Evolutionary conservation across 64 coral and sea anemone species (phyloP).

Genomic region (Astreopora myriophthalma): DNA sequence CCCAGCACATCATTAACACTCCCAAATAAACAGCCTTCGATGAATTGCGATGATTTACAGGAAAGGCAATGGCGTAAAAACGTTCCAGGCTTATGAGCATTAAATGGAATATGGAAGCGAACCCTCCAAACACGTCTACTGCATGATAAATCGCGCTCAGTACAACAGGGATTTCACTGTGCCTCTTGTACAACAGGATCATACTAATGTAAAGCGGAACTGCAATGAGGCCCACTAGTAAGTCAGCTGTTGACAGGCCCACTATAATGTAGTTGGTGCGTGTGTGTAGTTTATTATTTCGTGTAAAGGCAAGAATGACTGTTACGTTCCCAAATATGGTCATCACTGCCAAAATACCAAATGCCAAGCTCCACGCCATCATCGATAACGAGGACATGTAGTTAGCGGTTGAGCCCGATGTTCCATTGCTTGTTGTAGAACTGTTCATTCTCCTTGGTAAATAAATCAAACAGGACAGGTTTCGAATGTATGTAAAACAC

Average conservation of each 20-base stretch:
- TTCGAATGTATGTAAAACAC: neutral
- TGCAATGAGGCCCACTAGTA: slow-evolving; percentile 70
- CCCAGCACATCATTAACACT: slow-evolving; percentile 59
- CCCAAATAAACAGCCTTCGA: slow-evolving; percentile 58
- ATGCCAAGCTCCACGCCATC: slow-evolving; percentile 72
- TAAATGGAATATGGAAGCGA: slow-evolving; percentile 85
- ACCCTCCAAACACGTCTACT: slow-evolving; percentile 79
- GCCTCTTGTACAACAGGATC: neutral
- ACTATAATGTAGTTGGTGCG: slow-evolving; percentile 80
- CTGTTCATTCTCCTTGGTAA: neutral
- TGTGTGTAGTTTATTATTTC: slow-evolving; percentile 68
- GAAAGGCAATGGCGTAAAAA: slow-evolving; percentile 68
- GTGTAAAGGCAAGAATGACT: slow-evolving; percentile 72
- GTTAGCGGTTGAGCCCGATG: neutral
- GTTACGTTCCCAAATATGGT: slow-evolving; percentile 78
- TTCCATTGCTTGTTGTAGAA: neutral
- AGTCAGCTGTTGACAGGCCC: slow-evolving; percentile 72
- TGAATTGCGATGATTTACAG: slow-evolving; percentile 82
- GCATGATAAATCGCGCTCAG: slow-evolving; percentile 27
- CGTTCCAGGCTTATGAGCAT: slow-evolving; percentile 76
- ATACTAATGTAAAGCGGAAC: slow-evolving; percentile 72
- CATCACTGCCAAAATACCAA: slow-evolving; percentile 76
- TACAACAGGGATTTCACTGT: neutral
- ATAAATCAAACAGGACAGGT: neutral
- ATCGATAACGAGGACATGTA: neutral